Evolutionary conservation across 2,113 vertebrate species (phyloP).

Genomic region (Rattus norvegicus): GRCr8 NC_086039.1:131094001-131094500

Average conservation of each 20-base stretch:
- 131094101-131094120: background rate
- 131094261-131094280: background rate
- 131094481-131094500: background rate
- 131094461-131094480: background rate
- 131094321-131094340: background rate
- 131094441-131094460: background rate
- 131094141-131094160: background rate
- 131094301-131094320: background rate
- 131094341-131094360: background rate
- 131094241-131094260: background rate
- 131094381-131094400: background rate
- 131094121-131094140: background rate
- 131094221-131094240: background rate
- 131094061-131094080: background rate
- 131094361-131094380: background rate
- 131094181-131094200: background rate
- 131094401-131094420: background rate
- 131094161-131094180: background rate
- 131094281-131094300: background rate
- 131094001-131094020: background rate
- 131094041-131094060: background rate
- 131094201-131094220: background rate
- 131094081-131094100: background rate
- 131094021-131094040: background rate
- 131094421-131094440: background rate